A percentile compares a stretch with the other conserved stretches of the same genome.
phyloP scores from a whole-genome alignment of 2,797 vertebrate species.

The Coregonus ussuriensis region DNA sequence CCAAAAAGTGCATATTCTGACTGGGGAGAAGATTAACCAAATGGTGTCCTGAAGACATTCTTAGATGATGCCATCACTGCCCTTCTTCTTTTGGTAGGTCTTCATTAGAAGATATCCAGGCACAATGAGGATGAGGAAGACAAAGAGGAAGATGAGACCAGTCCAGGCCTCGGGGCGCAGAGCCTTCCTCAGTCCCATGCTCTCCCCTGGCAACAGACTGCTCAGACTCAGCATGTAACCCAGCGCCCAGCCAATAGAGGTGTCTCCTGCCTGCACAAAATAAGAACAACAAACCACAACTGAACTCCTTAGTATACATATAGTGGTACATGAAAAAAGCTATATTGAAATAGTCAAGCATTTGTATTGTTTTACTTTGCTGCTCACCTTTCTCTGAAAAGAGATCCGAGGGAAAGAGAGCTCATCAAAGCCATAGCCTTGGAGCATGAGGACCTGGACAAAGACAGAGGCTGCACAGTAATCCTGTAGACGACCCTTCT shows the following conservation, averaged over 20 bases:
- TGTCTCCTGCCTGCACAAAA: constrained; percentile 74
- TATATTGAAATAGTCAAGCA: neutral
- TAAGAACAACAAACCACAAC: constrained; percentile 4
- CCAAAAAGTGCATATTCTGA: neutral
- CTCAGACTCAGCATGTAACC: constrained; percentile 87
- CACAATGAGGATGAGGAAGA: constrained; percentile 34
- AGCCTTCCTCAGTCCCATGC: constrained; percentile 65
- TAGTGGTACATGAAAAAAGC: neutral
- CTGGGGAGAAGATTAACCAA: constrained; percentile 4
- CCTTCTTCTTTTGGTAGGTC: constrained; percentile 33
- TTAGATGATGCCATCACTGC: constrained; percentile 34
- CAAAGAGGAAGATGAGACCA: constrained; percentile 47
- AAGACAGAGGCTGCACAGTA: constrained; percentile 76
- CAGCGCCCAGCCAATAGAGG: constrained; percentile 83
- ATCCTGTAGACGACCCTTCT: constrained; percentile 60
- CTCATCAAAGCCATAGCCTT: constrained; percentile 75
- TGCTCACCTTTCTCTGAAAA: constrained; percentile 80
- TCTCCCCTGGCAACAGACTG: constrained; percentile 79
- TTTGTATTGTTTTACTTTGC: neutral
- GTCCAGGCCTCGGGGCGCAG: constrained; percentile 42
- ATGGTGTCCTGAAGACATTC: neutral
- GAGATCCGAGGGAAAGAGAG: constrained; percentile 67
- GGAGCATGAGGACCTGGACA: constrained; percentile 66
- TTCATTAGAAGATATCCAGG: constrained; percentile 34
- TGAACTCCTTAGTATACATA: neutral